A percentile compares a stretch with the other conserved stretches of the same genome.
Evolutionary conservation across 2,888 invertebrate genomes (phyloP).

Genomic region (Hydropsyche betteni): DNA sequence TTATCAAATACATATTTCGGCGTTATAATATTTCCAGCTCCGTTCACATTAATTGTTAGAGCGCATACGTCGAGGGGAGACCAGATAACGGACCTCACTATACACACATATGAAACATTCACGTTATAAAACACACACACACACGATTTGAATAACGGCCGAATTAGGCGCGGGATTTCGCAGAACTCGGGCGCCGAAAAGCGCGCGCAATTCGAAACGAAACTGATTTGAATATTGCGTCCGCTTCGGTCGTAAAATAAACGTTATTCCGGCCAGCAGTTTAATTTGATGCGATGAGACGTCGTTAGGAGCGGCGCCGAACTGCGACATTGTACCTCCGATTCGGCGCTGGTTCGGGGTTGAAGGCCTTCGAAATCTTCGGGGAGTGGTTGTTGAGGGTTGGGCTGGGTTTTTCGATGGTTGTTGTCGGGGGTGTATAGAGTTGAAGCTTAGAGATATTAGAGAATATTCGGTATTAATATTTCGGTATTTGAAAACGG

Average conservation of each 20-base stretch:
- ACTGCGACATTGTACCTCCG: neutral
- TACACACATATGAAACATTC: no score
- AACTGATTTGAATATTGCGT: conserved; percentile 32
- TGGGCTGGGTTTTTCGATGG: no score
- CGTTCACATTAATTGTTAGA: conserved; percentile 26
- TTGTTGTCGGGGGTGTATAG: no score
- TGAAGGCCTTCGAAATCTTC: no score
- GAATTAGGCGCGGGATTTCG: conserved; percentile 22
- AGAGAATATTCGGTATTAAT: no score
- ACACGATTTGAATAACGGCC: conserved; percentile 20
- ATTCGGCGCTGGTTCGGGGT: no score
- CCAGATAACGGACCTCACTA: no score
- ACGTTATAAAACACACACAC: no score
- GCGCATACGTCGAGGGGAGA: conserved; percentile 4
- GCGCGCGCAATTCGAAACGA: conserved; percentile 17
- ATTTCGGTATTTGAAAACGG: no score
- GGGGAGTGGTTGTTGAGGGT: no score
- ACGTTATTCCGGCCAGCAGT: conserved; percentile 7
- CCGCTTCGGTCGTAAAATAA: conserved; percentile 23
- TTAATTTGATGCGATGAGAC: conserved; percentile 38
- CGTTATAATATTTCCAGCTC: conserved; percentile 23
- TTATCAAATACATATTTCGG: conserved; percentile 4
- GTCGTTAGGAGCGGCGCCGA: conserved; percentile 29
- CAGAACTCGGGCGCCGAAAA: conserved; percentile 7
- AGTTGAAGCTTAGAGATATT: no score